Base-by-base conservation (phyloP, 2,797 vertebrate species). In the Clarias pachynema region DNA sequence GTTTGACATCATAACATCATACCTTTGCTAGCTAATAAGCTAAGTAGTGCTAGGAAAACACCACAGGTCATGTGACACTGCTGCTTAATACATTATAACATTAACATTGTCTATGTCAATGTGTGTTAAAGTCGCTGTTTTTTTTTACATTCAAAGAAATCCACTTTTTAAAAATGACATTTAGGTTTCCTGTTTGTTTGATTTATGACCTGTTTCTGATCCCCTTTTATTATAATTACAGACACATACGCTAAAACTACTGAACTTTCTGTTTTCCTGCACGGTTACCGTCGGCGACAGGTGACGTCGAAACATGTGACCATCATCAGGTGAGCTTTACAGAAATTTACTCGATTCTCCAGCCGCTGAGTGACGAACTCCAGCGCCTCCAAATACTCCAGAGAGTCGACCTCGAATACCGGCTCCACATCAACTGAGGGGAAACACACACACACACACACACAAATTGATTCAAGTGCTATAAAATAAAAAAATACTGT, bases 251-350 rank as follows among this genome's bases (percentile, higher is more conserved):
- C 44, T 60, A 18, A 5, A 22, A 75, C 83, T 93, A 95, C 15
- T 26, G 60, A 37, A 44, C 16, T 49, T 80, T 18, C 37, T 29
- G 60, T 44, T 29, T 63, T 20, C 9, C 24, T 10, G 62, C 62
- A 29, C 1, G 16, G 82, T 75, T 96, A 99, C 86, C 97, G 95
- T 72, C 96, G 95, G 89, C 96, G 95, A 75, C 96, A 98, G 84
- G 97, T 97, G 92, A 98, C 94, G 85, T 99, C 98, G 4, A 99
- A 99, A 93, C 98, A 99, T 89, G 98, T 99, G 91, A 99, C 96
- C 98, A 99, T 99, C 98, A 99, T 99, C 88, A 99, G 97, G 90
- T 99, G 98, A 74, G 98, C 97, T 95, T 99, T 99, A 95, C 98
- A 99, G 95, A 98, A 99, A 93, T 99, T 99, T 88, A 99, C 97